Evolutionary conservation across 2,888 invertebrate species (phyloP), one percentile per base, ranked within the genome.

Genomic region (Agrotis exclamationis): DNA sequence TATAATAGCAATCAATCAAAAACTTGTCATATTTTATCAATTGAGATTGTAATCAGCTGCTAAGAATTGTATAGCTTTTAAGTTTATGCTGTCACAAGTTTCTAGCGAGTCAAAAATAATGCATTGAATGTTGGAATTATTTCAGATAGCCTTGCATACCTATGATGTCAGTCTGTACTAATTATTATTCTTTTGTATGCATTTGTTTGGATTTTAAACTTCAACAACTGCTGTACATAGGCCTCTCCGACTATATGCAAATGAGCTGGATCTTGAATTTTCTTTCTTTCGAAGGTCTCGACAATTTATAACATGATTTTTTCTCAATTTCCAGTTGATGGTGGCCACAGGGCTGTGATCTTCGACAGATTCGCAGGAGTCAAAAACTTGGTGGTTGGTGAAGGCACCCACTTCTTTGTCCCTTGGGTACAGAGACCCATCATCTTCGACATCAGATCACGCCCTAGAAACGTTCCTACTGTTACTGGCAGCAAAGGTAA

Each of bases 401-500:
- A 99, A 96, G 99, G 99, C 59, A 99, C 99, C 78, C 99, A 99
- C 95, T 99, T 99, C 94, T 98, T 98, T 89, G 98, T 99, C 92
- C 99, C 99, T 7, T 99, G 99, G 99, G 98, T 99, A 56, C 99
- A 99, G 94, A 97, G 98, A 88, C 99, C 99, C n/a, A 98, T 99
- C 84, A 98, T 99, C 85, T 99, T 99, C 94, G 99, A 99, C 93
- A 99, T 99, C 85, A 97, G 99, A 83, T 99, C 99, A 0, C 97
- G 99, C 86, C 99, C 99, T 58, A 97, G 99, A 94, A 99, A 99
- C 96, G 98, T 99, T 20, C 99, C 99, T 3, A 99, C 99, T 16
- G 96, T 99, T 58, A 99, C 99, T 70, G 99, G 99, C 88, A 99
- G 99, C 93, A 99, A 99, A 98, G 98, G 98, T 98, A 83, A 66